phyloP scores from a whole-genome alignment of 2,113 vertebrate species.

The Sula dactylatra region DNA sequence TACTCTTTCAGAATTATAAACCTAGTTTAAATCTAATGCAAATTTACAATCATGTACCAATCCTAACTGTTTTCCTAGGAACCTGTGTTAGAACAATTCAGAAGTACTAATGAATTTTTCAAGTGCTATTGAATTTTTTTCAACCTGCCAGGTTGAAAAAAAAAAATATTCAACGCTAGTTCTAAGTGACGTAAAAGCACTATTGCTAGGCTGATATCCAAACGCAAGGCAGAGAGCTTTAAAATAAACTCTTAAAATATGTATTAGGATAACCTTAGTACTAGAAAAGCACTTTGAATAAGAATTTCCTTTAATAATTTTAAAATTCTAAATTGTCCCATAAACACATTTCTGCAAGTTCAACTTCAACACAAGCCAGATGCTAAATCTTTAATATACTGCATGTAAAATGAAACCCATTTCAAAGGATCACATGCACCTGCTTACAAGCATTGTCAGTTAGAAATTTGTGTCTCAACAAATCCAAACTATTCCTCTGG shows the following conservation, averaged over 20 bases:
- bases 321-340: background rate
- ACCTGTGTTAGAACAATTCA: background rate
- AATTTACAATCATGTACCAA: background rate
- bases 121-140: background rate
- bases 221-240: background rate
- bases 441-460: background rate
- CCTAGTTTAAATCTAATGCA: background rate
- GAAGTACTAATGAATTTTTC: background rate
- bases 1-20: background rate
- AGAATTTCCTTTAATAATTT: slow-evolving; percentile 3
- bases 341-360: slow-evolving; percentile 15
- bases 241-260: background rate
- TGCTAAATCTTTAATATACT: background rate
- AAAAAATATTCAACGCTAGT: background rate
- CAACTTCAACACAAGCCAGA: background rate
- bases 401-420: background rate
- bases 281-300: background rate
- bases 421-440: background rate
- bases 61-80: background rate
- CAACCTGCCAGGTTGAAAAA: background rate
- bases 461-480: background rate
- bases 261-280: background rate
- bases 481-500: background rate
- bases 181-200: background rate
- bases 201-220: background rate